Conservation (phyloP, 2,797 vertebrate genomes). For the Intellagama lesueurii region DNA sequence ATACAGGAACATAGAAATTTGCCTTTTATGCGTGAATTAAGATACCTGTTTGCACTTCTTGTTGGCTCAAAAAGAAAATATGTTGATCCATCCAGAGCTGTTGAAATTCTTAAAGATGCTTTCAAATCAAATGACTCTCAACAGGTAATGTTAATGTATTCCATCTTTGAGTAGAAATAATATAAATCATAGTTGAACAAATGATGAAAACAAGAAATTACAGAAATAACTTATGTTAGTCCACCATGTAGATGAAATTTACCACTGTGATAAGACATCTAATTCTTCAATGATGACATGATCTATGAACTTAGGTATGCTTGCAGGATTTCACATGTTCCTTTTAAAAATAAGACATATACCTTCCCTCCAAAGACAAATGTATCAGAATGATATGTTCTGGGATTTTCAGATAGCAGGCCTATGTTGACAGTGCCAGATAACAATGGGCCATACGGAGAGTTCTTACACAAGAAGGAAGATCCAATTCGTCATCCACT, state of each 20-base stretch:
- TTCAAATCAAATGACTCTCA: slow-evolving; percentile 98
- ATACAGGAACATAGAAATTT: slow-evolving; percentile 94
- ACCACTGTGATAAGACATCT: not conserved
- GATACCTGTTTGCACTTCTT: slow-evolving; percentile 95
- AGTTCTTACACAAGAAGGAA: no score
- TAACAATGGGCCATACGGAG: not conserved
- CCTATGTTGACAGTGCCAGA: not conserved
- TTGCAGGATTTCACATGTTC: not conserved
- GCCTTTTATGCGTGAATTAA: slow-evolving; percentile 96
- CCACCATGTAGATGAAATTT: not conserved
- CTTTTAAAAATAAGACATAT: not conserved
- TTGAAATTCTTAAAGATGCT: slow-evolving; percentile 98
- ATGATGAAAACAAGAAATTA: not conserved
- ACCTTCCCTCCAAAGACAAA: not conserved
- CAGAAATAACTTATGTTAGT: not conserved
- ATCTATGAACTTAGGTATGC: not conserved
- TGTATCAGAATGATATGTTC: not conserved
- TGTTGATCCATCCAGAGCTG: slow-evolving; percentile 95
- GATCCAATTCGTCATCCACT: not conserved
- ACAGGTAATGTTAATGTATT: slow-evolving; percentile 84
- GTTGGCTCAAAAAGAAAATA: slow-evolving; percentile 97
- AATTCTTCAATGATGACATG: not conserved
- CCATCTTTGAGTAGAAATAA: not conserved
- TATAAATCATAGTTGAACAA: not conserved
- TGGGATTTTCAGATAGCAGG: not conserved